Evolutionary conservation across 1,140 invertebrate species (phyloP), one percentile per base, ranked within the genome.

Genomic region (Zaprionus nigranus): DNA sequence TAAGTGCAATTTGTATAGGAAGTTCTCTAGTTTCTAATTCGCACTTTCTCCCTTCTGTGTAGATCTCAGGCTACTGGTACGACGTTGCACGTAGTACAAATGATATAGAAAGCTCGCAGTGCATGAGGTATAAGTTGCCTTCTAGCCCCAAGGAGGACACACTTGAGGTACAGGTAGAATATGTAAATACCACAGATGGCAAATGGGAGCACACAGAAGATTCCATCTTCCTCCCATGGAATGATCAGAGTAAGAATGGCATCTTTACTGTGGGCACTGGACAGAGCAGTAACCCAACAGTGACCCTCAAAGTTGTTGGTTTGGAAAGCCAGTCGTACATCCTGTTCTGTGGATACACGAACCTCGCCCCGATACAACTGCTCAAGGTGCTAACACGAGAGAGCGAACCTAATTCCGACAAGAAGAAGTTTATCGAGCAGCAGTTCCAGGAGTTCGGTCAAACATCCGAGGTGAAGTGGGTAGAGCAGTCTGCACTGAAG

Each of bases 21-120:
- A 15, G 2, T 7, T n/a, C 15, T n/a, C 15, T 1, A 2, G 5
- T n/a, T 40, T 40, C 38, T 7, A 40, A 40, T 6, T 5, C 3
- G 13, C 5, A 15, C 2, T 15, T 36, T 7, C 38, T 7, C n/a
- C 28, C 3, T 13, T 17, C 49, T 22, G 1, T 12, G 11, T 28
- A 75, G 73, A 11, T 64, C 11, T 40, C 60, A 5, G 73, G 73
- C 3, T 0, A 13, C 34, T 75, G 73, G 73, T 75, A 53, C 54
- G 73, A 75, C 24, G 36, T 6, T 7, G 66, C 24, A 2, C 59
- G 66, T 30, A 24, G 66, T 24, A 15, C 9, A 1, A n/a, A 53
- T 7, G 34, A 51, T n/a, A 40, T 40, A 34, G 66, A 40, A 0
- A 34, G 26, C 1, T 38, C 9, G 0, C 65, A 68, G 22, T 75